Conservation (phyloP, 1,140 invertebrate species). For the Liolophura sinensis region DNA sequence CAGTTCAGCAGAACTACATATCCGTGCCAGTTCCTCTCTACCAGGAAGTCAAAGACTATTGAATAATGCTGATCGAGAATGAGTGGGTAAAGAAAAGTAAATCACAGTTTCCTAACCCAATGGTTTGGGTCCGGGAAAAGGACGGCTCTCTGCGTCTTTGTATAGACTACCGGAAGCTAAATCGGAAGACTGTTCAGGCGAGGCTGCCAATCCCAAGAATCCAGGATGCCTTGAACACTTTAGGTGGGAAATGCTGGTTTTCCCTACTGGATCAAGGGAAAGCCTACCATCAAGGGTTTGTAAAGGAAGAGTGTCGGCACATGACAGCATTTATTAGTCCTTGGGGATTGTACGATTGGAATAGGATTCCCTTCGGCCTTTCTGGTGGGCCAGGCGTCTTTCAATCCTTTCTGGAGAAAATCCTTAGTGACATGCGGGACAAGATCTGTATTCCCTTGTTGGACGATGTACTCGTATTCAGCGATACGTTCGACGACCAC, state of each 20-base stretch:
- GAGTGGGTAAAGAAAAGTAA: no score
- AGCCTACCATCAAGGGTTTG: no score
- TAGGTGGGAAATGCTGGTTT: constrained; percentile 17
- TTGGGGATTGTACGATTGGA: constrained; percentile 20
- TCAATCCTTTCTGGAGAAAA: constrained; percentile 20
- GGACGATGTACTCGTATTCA: constrained; percentile 27
- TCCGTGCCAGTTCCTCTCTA: no score
- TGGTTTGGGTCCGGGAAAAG: no score
- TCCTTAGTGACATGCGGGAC: constrained; percentile 11
- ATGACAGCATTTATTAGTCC: constrained; percentile 23
- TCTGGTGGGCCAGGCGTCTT: constrained; percentile 22
- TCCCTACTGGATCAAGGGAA: constrained; percentile 20
- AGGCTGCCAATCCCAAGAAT: constrained; percentile 15
- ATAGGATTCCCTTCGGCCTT: constrained; percentile 29
- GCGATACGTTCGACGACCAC: constrained; percentile 14
- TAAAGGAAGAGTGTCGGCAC: constrained; percentile 12
- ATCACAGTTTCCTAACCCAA: no score
- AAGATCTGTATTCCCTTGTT: constrained; percentile 20
- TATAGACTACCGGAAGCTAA: no score
- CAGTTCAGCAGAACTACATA: constrained; percentile 17
- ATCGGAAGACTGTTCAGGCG: constrained; percentile 9
- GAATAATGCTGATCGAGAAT: no score
- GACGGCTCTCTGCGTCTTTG: no score
- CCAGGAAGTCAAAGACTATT: no score
- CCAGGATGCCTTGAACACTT: constrained; percentile 16